These are phyloP conservation scores for Grapholita molesta DNA, from an alignment of 1,140 invertebrate genomes.

Conservation along the genomic window DNA sequence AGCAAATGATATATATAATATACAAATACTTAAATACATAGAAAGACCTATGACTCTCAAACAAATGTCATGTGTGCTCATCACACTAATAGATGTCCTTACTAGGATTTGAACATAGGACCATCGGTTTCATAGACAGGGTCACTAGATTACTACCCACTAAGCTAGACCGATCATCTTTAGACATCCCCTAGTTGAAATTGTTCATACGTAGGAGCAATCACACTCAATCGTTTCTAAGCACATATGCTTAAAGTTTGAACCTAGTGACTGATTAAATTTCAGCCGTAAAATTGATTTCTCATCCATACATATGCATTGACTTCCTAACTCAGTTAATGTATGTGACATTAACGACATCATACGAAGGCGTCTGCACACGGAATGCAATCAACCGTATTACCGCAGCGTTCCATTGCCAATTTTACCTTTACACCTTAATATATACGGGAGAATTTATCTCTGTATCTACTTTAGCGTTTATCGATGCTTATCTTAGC, in stretches of 20 bases:
- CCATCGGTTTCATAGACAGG: too few species aligned
- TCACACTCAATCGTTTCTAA: too few species aligned
- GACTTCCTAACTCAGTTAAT: not conserved
- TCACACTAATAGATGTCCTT: too few species aligned
- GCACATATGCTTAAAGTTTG: not conserved
- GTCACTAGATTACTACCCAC: too few species aligned
- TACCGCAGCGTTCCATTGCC: not conserved
- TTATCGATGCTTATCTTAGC: not conserved
- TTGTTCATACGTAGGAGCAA: too few species aligned
- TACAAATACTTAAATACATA: too few species aligned
- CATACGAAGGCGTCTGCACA: not conserved
- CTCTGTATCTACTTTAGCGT: not conserved
- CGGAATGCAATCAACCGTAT: not conserved
- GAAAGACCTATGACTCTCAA: too few species aligned
- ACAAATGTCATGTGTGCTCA: too few species aligned
- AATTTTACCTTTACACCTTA: not conserved
- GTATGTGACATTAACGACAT: not conserved
- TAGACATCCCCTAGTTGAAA: too few species aligned
- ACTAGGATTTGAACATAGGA: too few species aligned
- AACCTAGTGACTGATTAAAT: not conserved
- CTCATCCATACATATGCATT: not conserved
- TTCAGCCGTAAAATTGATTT: not conserved
- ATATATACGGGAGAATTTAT: not conserved
- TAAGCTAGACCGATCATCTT: too few species aligned
- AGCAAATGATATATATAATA: too few species aligned